Evolutionary conservation across 1,140 invertebrate species (phyloP).

Genomic region (Lineus longissimus): DNA sequence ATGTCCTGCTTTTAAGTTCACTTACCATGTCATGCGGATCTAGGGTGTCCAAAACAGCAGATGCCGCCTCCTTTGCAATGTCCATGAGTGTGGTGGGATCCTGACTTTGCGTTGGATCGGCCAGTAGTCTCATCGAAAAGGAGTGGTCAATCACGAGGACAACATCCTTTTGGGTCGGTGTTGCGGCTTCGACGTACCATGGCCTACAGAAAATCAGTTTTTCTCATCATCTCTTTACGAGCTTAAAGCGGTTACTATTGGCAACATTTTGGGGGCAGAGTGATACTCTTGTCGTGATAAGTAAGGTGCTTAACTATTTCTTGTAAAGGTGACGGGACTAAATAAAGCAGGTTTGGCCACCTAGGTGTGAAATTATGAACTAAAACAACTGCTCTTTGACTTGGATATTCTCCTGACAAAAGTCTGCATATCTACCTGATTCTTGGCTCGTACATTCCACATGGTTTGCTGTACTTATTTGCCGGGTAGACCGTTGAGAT

Average conservation of each 20-base stretch:
- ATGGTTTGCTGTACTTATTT: neutral
- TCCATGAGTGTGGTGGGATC: neutral
- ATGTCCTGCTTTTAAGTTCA: too few species aligned
- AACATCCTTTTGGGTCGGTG: constrained; percentile 10
- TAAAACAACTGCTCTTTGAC: too few species aligned
- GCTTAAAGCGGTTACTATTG: too few species aligned
- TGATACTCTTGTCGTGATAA: too few species aligned
- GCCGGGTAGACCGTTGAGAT: constrained; percentile 12
- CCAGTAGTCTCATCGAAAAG: constrained; percentile 1
- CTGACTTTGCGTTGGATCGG: neutral
- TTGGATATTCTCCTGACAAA: too few species aligned
- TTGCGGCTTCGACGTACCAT: constrained; percentile 14
- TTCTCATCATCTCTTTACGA: neutral
- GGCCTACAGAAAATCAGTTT: neutral
- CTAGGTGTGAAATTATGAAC: too few species aligned
- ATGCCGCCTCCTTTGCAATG: constrained; percentile 4
- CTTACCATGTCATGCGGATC: neutral
- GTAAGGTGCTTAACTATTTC: too few species aligned
- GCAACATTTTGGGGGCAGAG: too few species aligned
- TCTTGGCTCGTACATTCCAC: constrained; percentile 15
- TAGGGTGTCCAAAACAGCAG: neutral
- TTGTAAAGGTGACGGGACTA: too few species aligned
- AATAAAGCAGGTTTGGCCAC: too few species aligned
- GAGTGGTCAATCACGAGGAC: constrained; percentile 14
- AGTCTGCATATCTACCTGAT: constrained; percentile 12